phyloP scores from a whole-genome alignment of 2,888 invertebrate genomes.

The Drosophila subquinaria region DNA sequence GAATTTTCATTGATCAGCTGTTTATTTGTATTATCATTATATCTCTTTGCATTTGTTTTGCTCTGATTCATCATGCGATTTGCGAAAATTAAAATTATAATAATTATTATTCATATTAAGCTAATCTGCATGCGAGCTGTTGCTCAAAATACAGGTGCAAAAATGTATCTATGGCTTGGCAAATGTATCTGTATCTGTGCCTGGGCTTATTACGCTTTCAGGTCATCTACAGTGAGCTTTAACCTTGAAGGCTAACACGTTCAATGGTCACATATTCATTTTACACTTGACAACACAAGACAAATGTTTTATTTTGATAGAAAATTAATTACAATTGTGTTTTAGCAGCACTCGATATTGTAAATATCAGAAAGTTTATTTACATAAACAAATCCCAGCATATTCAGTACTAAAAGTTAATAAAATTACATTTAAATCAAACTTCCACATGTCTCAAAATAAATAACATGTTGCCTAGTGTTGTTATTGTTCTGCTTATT shows the following conservation, averaged over 20 bases:
- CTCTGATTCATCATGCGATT: slow-evolving; percentile 52
- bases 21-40: slow-evolving; percentile 20
- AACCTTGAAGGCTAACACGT: slow-evolving; percentile 54
- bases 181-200: slow-evolving; percentile 6
- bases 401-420: no score
- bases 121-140: slow-evolving; percentile 42
- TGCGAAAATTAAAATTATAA: slow-evolving; percentile 26
- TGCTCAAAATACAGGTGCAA: slow-evolving; percentile 9
- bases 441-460: background rate
- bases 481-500: slow-evolving; percentile 36
- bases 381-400: no score
- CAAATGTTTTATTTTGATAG: background rate
- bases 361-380: no score
- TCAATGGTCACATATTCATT: slow-evolving; percentile 12
- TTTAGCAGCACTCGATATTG: no score
- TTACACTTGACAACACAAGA: slow-evolving; percentile 35
- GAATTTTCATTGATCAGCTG: slow-evolving; percentile 35
- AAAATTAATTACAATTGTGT: background rate
- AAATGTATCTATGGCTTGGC: slow-evolving; percentile 18
- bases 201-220: slow-evolving; percentile 31
- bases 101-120: slow-evolving; percentile 26
- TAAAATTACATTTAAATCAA: background rate
- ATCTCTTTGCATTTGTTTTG: slow-evolving; percentile 16
- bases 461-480: slow-evolving; percentile 28
- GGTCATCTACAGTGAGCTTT: slow-evolving; percentile 32